Evolutionary conservation across 2,113 vertebrate species (phyloP).

Genomic region (Epinephelus fuscoguttatus): DNA sequence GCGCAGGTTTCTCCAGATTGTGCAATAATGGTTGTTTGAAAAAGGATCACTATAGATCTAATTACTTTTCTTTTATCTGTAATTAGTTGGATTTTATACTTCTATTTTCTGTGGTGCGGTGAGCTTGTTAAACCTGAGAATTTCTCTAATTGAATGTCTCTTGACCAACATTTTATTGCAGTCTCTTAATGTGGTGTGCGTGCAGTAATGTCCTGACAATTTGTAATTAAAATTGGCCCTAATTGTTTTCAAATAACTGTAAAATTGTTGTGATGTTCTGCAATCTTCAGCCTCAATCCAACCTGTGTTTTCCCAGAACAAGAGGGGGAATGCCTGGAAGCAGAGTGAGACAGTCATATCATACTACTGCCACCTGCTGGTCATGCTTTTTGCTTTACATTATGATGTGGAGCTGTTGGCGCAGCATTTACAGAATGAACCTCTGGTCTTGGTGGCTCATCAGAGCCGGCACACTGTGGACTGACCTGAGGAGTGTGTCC

Average conservation of each 20-base stretch:
- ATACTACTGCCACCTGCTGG: slow-evolving; percentile 79
- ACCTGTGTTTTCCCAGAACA: slow-evolving; percentile 23
- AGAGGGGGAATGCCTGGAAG: background rate
- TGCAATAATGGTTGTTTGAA: background rate
- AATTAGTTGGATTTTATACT: background rate
- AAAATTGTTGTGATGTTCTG: slow-evolving; percentile 19
- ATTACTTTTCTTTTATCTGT: background rate
- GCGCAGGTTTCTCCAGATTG: background rate
- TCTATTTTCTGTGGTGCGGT: background rate
- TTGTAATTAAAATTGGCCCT: background rate
- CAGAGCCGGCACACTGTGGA: background rate
- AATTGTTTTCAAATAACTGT: slow-evolving; percentile 33
- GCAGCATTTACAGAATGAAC: background rate
- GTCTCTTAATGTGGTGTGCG: background rate
- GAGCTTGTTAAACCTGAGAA: background rate
- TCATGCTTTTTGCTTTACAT: background rate
- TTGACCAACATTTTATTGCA: background rate
- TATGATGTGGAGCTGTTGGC: background rate
- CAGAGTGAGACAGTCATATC: slow-evolving; percentile 4
- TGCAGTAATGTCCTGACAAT: background rate
- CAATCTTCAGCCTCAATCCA: background rate
- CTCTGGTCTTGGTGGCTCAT: background rate
- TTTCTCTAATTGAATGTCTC: background rate
- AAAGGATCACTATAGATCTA: background rate
- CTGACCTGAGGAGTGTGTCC: slow-evolving; percentile 83